Conservation (phyloP, 2,113 vertebrate species). For the Ornithorhynchus anatinus region DNA sequence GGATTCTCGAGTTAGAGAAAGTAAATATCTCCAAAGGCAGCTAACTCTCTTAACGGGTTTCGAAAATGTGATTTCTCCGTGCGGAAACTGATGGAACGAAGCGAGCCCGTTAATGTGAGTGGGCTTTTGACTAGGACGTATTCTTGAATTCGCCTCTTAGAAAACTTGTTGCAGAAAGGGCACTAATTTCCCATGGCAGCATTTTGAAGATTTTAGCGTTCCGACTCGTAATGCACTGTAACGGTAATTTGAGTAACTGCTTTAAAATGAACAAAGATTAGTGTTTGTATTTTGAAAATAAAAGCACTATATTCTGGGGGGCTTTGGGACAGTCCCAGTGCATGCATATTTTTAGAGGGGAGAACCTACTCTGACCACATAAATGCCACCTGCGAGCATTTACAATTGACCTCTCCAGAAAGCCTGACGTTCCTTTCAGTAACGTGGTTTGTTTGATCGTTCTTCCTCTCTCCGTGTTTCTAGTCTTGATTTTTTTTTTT, state of each 20-base stretch:
- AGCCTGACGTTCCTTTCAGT: slow-evolving; percentile 15
- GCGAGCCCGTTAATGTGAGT: not conserved
- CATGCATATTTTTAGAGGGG: not conserved
- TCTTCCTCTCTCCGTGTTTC: not conserved
- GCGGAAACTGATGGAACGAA: slow-evolving; percentile 3
- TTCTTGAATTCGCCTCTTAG: not conserved
- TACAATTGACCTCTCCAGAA: slow-evolving; percentile 6
- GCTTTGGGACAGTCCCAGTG: too few species aligned
- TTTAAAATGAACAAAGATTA: slow-evolving; percentile 37
- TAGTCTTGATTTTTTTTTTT: not conserved
- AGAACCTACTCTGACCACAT: not conserved
- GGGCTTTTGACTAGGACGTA: not conserved
- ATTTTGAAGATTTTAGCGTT: not conserved
- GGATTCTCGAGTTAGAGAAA: too few species aligned
- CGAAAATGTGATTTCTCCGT: not conserved
- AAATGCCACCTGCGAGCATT: not conserved
- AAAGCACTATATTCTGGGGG: slow-evolving; percentile 25
- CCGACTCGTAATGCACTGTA: not conserved
- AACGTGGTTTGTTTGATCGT: not conserved
- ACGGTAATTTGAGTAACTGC: not conserved
- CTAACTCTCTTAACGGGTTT: too few species aligned
- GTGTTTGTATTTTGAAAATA: slow-evolving; percentile 39
- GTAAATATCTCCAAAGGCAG: too few species aligned
- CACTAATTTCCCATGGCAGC: not conserved
- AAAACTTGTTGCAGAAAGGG: too few species aligned